These are phyloP conservation scores for Chaetops frenatus DNA, from an alignment of 2,113 vertebrate species.

Conservation along the genomic window DNA sequence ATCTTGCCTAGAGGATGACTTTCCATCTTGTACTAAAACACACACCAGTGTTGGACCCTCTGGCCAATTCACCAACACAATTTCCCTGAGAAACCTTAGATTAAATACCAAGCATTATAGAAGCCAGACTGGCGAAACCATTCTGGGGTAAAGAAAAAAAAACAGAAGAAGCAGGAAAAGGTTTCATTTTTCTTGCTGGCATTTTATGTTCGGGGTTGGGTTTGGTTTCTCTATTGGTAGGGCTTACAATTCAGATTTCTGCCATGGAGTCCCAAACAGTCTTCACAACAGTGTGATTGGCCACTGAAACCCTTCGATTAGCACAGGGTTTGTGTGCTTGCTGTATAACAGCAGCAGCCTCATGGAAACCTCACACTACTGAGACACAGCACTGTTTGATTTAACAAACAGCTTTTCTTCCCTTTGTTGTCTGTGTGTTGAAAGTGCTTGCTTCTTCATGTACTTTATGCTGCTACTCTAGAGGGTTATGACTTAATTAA, in stretches of 20 bases:
- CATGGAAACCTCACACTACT: not conserved
- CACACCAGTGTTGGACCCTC: not conserved
- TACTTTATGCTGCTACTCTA: not conserved
- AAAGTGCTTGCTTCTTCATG: not conserved
- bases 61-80: not conserved
- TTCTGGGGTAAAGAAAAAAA: not conserved
- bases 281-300: not conserved
- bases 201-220: not conserved
- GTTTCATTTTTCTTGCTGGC: accelerated
- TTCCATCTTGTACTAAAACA: not conserved
- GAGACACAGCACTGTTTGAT: not conserved
- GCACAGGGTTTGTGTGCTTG: not conserved
- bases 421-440: not conserved
- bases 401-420: conserved; percentile 6
- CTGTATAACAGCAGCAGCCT: not conserved
- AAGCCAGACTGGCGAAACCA: not conserved
- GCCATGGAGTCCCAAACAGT: not conserved
- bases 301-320: not conserved
- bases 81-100: not conserved
- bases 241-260: not conserved
- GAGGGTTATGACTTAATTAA: conserved; percentile 51
- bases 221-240: not conserved
- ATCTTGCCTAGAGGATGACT: not conserved
- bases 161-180: not conserved
- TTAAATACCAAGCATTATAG: not conserved